phyloP scores from a whole-genome alignment of 2,113 vertebrate species.

The Hippocampus comes region DNA sequence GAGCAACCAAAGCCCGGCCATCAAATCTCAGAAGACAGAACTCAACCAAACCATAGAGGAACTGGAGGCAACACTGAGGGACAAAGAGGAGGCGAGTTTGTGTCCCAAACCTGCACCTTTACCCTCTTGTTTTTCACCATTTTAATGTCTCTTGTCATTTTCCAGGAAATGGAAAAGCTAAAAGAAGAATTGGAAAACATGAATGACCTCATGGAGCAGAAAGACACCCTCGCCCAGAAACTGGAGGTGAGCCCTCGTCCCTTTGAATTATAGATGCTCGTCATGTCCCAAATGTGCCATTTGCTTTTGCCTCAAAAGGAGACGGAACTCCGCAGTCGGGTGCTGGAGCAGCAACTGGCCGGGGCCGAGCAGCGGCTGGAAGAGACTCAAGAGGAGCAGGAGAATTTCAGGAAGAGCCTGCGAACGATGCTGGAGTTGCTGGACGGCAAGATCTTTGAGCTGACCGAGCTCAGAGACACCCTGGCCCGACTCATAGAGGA shows the following conservation, averaged over 20 bases:
- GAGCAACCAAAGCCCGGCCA: constrained; percentile 92
- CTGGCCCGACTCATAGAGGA: constrained; percentile 94
- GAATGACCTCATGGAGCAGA: constrained; percentile 92
- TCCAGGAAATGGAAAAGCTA: constrained; percentile 93
- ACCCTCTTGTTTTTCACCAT: neutral
- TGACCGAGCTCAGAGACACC: constrained; percentile 95
- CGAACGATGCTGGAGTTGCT: constrained; percentile 97
- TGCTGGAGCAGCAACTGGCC: constrained; percentile 88
- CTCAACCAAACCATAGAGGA: constrained; percentile 98
- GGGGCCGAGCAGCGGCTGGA: constrained; percentile 94
- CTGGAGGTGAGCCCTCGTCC: constrained; percentile 77
- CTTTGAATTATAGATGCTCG: neutral
- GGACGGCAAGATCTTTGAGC: constrained; percentile 98
- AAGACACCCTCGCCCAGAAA: constrained; percentile 89
- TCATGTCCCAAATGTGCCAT: neutral
- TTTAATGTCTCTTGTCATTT: constrained; percentile 29
- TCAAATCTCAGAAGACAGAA: constrained; percentile 95
- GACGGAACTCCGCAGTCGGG: constrained; percentile 90
- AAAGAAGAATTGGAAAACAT: constrained; percentile 96
- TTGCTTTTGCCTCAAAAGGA: constrained; percentile 75
- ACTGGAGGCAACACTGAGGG: constrained; percentile 84
- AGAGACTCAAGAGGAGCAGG: constrained; percentile 94
- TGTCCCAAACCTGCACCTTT: neutral
- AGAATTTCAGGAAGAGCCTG: constrained; percentile 96
- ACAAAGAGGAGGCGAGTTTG: constrained; percentile 89